phyloP scores from a whole-genome alignment of 2,888 invertebrate genomes.

The Drosophila paramelanica region DNA sequence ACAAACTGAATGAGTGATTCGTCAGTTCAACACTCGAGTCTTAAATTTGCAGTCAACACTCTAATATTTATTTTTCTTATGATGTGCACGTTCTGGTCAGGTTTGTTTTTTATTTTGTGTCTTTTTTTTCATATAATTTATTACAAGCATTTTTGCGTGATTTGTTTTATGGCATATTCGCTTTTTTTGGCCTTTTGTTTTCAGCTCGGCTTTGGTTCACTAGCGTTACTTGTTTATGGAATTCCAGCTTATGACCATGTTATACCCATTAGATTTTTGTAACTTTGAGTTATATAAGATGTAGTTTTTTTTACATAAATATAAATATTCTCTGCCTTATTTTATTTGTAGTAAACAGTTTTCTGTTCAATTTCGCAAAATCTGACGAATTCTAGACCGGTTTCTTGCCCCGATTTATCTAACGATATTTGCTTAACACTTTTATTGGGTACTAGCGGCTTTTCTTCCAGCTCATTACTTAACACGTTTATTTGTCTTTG shows the following conservation, averaged over 20 bases:
- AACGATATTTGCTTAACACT: background rate
- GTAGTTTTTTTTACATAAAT: background rate
- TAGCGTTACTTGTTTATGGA: conserved; percentile 26
- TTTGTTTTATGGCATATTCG: conserved; percentile 37
- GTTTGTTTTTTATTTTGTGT: conserved; percentile 11
- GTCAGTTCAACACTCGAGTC: conserved; percentile 28
- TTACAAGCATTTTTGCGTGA: conserved; percentile 33
- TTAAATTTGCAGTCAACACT: conserved; percentile 9
- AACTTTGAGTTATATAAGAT: background rate
- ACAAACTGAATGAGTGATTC: conserved; percentile 24
- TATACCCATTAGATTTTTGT: background rate
- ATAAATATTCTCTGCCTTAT: too few species aligned
- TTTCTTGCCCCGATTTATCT: background rate
- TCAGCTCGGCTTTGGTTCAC: conserved; percentile 3
- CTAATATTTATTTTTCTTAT: conserved; percentile 46
- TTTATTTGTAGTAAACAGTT: background rate
- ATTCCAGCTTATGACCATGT: conserved; percentile 27
- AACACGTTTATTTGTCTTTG: conserved; percentile 23
- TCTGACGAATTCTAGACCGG: background rate
- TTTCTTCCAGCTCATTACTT: conserved; percentile 29
- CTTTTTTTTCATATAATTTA: conserved; percentile 33
- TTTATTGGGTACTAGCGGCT: conserved; percentile 8
- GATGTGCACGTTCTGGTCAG: conserved; percentile 37
- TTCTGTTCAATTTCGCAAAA: background rate
- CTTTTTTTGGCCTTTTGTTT: conserved; percentile 22